Evolutionary conservation across 1,140 invertebrate genomes (phyloP), one percentile per base, ranked within the genome.

Genomic region (Drosophila baimaii): DNA sequence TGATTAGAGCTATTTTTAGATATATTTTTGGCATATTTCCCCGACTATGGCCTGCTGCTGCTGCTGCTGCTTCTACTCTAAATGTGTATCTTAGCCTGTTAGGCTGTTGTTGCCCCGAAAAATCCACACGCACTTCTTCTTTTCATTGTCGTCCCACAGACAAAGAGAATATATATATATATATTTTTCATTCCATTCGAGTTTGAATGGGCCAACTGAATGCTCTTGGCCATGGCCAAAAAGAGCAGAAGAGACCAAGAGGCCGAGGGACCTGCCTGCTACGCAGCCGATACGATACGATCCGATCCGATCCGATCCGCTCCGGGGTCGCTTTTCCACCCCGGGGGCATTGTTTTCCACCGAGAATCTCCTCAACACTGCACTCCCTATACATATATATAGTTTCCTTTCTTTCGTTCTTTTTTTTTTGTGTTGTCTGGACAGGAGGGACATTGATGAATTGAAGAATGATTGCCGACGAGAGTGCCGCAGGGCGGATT

Each of bases 401-500:
- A n/a, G n/a, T 23, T 57, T 58, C 17, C 31, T 61, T 37, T 73
- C 56, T 41, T 43, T 63, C 8, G 12, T 64, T 31, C 52, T 68
- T 25, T 31, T 47, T 23, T 59, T 79, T 17, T 44, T 46, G 35
- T 63, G 73, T 54, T 66, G 51, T 54, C 19, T 75, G 62, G 49
- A 55, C 41, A 39, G 10, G 37, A 35, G 58, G 55, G 84, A 86
- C 84, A 90, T 89, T 89, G 84, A 89, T 89, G 84, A 89, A 89
- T 89, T 90, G 84, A 89, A 84, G 77, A 84, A 89, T 90, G 85
- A 89, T 89, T 83, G 83, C 63, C 73, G 75, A n/a, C 35, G 77
- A 37, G 52, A 54, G 58, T 82, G 83, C 81, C 77, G 65, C 64
- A 81, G 81, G 81, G 81, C 79, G 55, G 56, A 63, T 75, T 77